Conservation (phyloP, 92 coral and sea anemone species). For the Diadumene lineata region DNA sequence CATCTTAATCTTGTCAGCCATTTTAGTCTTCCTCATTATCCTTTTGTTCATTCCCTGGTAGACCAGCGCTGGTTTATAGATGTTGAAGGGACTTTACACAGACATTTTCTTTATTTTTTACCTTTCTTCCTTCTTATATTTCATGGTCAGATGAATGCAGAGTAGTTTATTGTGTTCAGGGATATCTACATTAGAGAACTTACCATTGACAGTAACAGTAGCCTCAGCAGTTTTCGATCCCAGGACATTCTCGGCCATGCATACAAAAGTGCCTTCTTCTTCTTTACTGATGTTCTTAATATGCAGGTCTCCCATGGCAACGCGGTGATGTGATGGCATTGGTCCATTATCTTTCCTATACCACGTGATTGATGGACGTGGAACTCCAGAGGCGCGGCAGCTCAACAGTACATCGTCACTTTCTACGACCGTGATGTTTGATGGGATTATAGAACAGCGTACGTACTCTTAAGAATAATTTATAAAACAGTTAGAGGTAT, state of each 20-base stretch:
- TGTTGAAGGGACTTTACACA: no score
- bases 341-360: conserved; percentile 36
- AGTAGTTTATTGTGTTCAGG: no score
- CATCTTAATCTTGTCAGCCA: no score
- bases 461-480: conserved; percentile 26
- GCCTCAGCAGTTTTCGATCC: conserved; percentile 46
- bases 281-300: conserved; percentile 25
- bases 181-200: no score
- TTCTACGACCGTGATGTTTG: conserved; percentile 37
- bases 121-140: no score
- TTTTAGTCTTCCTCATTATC: no score
- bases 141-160: no score
- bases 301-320: conserved; percentile 31
- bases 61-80: no score
- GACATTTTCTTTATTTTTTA: no score
- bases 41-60: no score
- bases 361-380: conserved; percentile 44
- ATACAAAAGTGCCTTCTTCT: conserved; percentile 44
- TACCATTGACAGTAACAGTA: conserved; percentile 39
- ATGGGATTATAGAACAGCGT: conserved; percentile 9
- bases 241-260: conserved; percentile 36
- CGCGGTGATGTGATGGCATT: conserved; percentile 28
- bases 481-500: background rate
- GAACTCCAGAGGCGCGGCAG: conserved; percentile 50
- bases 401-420: conserved; percentile 23